These are phyloP conservation scores for Ardeotis arabs DNA, from an alignment of 2,113 vertebrate species.

Conservation along the genomic window DNA sequence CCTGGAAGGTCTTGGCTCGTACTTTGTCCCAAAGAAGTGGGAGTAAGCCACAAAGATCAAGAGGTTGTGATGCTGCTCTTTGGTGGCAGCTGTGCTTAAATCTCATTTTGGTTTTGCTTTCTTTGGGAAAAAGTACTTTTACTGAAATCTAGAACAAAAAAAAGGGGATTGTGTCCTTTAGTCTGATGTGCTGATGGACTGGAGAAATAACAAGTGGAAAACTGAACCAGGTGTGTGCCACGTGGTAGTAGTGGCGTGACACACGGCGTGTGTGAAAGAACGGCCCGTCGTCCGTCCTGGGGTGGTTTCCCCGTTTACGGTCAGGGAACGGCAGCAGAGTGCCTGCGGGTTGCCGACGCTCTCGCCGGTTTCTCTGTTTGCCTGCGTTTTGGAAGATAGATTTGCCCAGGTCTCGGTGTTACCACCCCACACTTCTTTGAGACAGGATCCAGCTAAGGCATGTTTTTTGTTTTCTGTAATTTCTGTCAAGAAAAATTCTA, in stretches of 20 bases:
- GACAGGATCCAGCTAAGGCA: background rate
- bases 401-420: background rate
- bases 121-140: background rate
- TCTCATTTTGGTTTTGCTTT: background rate
- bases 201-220: background rate
- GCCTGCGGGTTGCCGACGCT: background rate
- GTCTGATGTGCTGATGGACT: background rate
- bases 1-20: background rate
- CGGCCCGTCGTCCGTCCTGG: accelerated
- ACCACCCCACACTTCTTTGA: background rate
- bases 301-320: background rate
- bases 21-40: background rate
- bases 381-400: background rate
- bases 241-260: accelerated
- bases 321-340: no score
- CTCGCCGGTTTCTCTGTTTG: background rate
- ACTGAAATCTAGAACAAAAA: background rate
- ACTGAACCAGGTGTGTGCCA: background rate
- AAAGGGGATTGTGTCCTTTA: background rate
- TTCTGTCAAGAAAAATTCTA: background rate
- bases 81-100: background rate
- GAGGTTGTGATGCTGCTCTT: background rate
- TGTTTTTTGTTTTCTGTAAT: background rate
- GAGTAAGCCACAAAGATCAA: background rate
- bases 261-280: accelerated